These are phyloP conservation scores for Antigone vipio DNA, from an alignment of 2,113 vertebrate genomes.

Conservation along the genomic window DNA sequence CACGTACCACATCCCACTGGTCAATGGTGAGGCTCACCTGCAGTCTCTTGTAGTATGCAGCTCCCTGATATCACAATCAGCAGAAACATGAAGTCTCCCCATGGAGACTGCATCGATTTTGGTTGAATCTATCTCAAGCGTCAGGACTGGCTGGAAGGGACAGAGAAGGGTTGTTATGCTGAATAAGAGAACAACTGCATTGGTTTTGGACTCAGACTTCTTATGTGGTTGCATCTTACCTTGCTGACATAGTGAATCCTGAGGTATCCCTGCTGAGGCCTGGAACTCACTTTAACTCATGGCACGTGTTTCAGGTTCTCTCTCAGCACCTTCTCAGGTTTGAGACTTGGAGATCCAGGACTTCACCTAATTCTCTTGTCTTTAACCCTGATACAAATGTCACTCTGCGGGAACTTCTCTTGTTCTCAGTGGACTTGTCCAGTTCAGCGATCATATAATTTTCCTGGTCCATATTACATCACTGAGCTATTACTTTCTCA, in stretches of 20 bases:
- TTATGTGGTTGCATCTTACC: not conserved
- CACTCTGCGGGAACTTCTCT: not conserved
- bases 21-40: not conserved
- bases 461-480: not conserved
- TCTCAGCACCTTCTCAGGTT: not conserved
- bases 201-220: not conserved
- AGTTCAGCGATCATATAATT: not conserved
- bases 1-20: accelerated
- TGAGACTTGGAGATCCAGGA: not conserved
- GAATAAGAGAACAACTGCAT: not conserved
- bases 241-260: not conserved
- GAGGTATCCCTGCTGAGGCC: not conserved
- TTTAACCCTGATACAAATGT: not conserved
- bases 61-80: not conserved
- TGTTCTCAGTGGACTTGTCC: not conserved
- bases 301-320: not conserved
- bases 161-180: not conserved
- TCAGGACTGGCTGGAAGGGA: not conserved
- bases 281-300: not conserved
- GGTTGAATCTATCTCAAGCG: not conserved
- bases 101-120: accelerated
- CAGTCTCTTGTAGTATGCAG: not conserved
- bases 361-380: not conserved
- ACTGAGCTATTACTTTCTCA: not conserved
- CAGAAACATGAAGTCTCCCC: not conserved